Evolutionary conservation across 92 coral and sea anemone genomes (phyloP).

Genomic region (Siderastrea radians): DNA sequence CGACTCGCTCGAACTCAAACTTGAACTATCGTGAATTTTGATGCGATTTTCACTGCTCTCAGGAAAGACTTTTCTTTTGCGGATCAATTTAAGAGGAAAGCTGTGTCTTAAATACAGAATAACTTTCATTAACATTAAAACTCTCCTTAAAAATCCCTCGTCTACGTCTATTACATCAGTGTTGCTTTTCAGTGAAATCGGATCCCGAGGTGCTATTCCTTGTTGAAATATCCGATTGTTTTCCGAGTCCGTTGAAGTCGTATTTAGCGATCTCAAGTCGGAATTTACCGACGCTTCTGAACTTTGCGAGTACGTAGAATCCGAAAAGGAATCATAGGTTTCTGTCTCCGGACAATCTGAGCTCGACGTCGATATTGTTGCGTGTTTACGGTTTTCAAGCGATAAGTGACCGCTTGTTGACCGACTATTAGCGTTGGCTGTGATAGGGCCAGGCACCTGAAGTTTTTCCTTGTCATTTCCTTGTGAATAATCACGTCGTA

Average conservation of each 20-base stretch:
- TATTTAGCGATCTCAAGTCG: conserved; percentile 72
- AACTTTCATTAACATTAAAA: conserved; percentile 90
- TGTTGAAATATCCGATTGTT: conserved; percentile 75
- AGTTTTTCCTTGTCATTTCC: conserved; percentile 3
- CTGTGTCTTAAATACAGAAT: conserved; percentile 77
- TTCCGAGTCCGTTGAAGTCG: conserved; percentile 85
- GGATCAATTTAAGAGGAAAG: conserved; percentile 37
- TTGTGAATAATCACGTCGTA: neutral
- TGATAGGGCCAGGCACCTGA: neutral
- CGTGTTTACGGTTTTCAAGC: conserved; percentile 38
- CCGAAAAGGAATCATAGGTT: conserved; percentile 73
- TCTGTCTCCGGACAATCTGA: conserved; percentile 35
- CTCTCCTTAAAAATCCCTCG: conserved; percentile 80
- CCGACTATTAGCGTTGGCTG: conserved; percentile 16
- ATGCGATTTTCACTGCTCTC: neutral
- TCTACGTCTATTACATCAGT: conserved; percentile 77
- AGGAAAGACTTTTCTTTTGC: conserved; percentile 30
- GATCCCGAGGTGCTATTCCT: conserved; percentile 47
- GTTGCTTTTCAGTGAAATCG: conserved; percentile 42
- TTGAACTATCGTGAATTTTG: conserved; percentile 14
- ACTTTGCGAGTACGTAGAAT: conserved; percentile 78
- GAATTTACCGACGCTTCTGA: conserved; percentile 71
- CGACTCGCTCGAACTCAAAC: conserved; percentile 60
- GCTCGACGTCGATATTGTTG: conserved; percentile 38
- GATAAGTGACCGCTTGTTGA: conserved; percentile 45